Conservation (phyloP, 2,113 vertebrate genomes). For the Laterallus jamaicensis region DNA sequence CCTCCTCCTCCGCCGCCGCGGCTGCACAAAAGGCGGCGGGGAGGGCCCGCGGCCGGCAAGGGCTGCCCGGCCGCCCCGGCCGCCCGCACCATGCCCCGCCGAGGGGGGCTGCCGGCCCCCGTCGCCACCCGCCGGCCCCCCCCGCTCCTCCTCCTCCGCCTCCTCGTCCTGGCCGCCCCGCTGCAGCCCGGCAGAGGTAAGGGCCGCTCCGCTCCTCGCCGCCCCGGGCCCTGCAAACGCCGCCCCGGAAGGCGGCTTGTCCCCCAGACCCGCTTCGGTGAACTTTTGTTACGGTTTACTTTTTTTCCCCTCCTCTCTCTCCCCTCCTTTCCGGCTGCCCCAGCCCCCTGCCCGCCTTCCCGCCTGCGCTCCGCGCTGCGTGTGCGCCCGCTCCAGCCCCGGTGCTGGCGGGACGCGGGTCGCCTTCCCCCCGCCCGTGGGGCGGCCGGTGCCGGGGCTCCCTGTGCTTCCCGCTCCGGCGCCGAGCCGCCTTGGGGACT, state of each 20-base stretch:
- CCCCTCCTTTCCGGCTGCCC: background rate
- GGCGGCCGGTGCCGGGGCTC: background rate
- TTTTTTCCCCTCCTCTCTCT: background rate
- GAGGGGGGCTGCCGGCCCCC: background rate
- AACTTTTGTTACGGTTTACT: background rate
- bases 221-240: background rate
- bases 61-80: background rate
- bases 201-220: background rate
- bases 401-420: background rate
- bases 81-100: constrained; percentile 6
- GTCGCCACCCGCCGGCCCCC: background rate
- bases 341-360: background rate
- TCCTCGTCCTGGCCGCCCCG: constrained; percentile 6
- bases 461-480: background rate
- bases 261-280: background rate
- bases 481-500: background rate
- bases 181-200: constrained; percentile 44
- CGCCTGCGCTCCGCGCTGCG: background rate
- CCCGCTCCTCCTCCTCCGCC: background rate
- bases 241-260: background rate
- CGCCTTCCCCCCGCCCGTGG: background rate
- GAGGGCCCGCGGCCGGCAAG: background rate
- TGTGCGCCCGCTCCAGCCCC: background rate
- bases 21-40: constrained; percentile 13
- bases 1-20: background rate